Evolutionary conservation across 35 echinoderm and acorn worm species (phyloP).

Genomic region (Heliocidaris erythrogramma): DNA sequence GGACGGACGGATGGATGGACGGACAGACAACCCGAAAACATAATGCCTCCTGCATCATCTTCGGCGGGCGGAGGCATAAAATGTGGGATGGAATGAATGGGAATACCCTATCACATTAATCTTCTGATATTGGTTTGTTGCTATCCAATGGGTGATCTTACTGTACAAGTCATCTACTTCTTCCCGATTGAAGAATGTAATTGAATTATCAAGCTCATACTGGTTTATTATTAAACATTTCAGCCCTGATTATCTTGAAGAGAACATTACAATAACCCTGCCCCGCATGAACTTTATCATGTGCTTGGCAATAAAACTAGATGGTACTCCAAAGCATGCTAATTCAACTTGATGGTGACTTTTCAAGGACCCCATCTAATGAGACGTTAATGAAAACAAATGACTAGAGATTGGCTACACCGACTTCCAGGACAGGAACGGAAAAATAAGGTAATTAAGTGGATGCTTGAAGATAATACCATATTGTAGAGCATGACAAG

Average conservation of each 20-base stretch:
- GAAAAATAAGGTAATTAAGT: slow-evolving; percentile 19
- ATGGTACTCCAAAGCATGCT: not conserved
- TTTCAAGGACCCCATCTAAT: not conserved
- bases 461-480: not conserved
- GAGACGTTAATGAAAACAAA: slow-evolving; percentile 12
- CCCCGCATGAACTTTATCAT: not conserved
- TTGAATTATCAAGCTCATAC: not conserved
- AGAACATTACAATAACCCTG: not conserved
- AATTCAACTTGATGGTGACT: slow-evolving; percentile 9
- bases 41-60: too few relatives aligned
- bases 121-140: not conserved
- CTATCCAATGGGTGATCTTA: not conserved
- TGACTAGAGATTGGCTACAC: not conserved
- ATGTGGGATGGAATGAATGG: too few relatives aligned
- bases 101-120: too few relatives aligned
- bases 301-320: not conserved
- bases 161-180: slow-evolving; percentile 3
- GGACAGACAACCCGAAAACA: too few relatives aligned
- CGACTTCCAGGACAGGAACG: not conserved
- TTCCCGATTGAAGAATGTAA: not conserved
- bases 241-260: not conserved
- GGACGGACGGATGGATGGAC: too few relatives aligned
- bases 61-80: too few relatives aligned
- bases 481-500: not conserved
- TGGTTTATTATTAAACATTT: slow-evolving; percentile 7